Percentiles rank a stretch among this genome's conserved stretches.
Evolutionary conservation across 2,113 vertebrate species (phyloP).

Genomic region (zebrafish (Danio rerio)): GRCz12tu NC_133189.1:26968501-26969000

Average conservation of each 20-base stretch:
- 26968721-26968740: slow-evolving; percentile 44
- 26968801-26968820: neutral
- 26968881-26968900: neutral
- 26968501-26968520: slow-evolving; percentile 23
- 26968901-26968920: neutral
- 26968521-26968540: slow-evolving; percentile 25
- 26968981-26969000: too few species aligned
- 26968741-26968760: neutral
- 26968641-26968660: slow-evolving; percentile 35
- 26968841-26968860: neutral
- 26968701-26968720: slow-evolving; percentile 8
- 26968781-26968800: neutral
- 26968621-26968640: slow-evolving; percentile 31
- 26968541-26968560: slow-evolving; percentile 2
- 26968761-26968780: neutral
- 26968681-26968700: slow-evolving; percentile 34
- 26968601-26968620: slow-evolving; percentile 42
- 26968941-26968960: too few species aligned
- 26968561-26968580: slow-evolving; percentile 28
- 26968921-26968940: too few species aligned
- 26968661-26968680: slow-evolving; percentile 30
- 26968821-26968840: neutral
- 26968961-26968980: too few species aligned
- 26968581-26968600: slow-evolving; percentile 27
- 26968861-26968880: neutral